Conservation (phyloP, 2,888 invertebrate species). For the Drosophila siamana region DNA sequence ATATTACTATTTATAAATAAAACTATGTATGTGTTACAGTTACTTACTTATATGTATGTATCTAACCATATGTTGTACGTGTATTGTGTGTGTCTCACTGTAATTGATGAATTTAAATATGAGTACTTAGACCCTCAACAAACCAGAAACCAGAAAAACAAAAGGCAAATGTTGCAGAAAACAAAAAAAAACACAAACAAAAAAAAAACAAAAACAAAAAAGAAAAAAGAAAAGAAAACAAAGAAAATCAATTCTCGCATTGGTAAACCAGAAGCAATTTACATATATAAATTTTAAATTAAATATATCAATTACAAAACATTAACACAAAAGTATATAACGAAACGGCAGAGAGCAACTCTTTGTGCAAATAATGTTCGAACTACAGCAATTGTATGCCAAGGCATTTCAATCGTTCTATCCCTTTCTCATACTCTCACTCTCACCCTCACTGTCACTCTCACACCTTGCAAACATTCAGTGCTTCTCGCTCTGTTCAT, state of each 20-base stretch:
- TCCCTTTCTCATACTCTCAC: background rate
- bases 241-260: constrained; percentile 45
- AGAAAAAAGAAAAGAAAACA: constrained; percentile 10
- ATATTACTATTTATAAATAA: constrained; percentile 1
- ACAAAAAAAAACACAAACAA: constrained; percentile 7
- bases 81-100: constrained; percentile 64
- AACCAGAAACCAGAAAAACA: background rate
- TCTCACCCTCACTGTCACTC: background rate
- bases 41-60: constrained; percentile 36
- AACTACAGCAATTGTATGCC: background rate
- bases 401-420: constrained; percentile 5
- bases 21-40: constrained; percentile 35
- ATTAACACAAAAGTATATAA: constrained; percentile 3
- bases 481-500: constrained; percentile 4
- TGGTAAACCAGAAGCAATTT: constrained; percentile 56
- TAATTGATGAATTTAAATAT: constrained; percentile 60
- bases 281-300: constrained; percentile 18
- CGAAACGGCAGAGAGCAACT: constrained; percentile 12
- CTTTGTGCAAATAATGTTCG: constrained; percentile 14
- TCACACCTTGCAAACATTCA: background rate
- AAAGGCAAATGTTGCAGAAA: background rate
- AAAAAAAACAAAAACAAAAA: constrained; percentile 9
- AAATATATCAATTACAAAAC: constrained; percentile 1
- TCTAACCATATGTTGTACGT: constrained; percentile 49
- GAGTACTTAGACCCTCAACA: constrained; percentile 10